phyloP scores from a whole-genome alignment of 2,113 vertebrate species.

The Laticauda laticaudata region DNA sequence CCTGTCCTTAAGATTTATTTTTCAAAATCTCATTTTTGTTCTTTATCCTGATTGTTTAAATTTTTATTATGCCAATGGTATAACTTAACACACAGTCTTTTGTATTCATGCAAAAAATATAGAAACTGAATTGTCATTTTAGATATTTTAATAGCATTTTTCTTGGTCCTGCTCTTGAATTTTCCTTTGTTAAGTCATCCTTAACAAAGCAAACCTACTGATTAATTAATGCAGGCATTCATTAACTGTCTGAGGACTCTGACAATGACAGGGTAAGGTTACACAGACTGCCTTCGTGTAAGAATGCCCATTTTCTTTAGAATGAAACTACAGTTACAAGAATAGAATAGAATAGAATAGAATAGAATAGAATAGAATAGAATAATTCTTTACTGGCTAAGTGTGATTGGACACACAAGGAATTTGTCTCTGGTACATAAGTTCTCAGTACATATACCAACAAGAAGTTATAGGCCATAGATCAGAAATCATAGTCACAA shows the following conservation, averaged over 20 bases:
- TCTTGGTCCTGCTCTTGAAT: background rate
- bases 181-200: background rate
- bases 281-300: background rate
- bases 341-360: no score
- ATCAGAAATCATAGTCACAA: background rate
- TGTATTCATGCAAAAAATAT: background rate
- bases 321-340: constrained; percentile 32
- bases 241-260: constrained; percentile 39
- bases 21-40: background rate
- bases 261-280: constrained; percentile 24
- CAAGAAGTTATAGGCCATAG: background rate
- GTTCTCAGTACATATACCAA: background rate
- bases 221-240: constrained; percentile 51
- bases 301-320: background rate
- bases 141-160: background rate
- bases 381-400: background rate
- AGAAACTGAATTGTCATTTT: background rate
- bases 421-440: background rate
- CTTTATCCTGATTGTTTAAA: background rate
- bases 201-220: constrained; percentile 39
- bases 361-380: no score
- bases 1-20: background rate
- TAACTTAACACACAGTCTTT: background rate
- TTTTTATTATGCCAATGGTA: background rate
- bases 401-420: background rate